Base-by-base conservation (phyloP, 2,113 vertebrate genomes). In the Cyprichromis sp. region DNA sequence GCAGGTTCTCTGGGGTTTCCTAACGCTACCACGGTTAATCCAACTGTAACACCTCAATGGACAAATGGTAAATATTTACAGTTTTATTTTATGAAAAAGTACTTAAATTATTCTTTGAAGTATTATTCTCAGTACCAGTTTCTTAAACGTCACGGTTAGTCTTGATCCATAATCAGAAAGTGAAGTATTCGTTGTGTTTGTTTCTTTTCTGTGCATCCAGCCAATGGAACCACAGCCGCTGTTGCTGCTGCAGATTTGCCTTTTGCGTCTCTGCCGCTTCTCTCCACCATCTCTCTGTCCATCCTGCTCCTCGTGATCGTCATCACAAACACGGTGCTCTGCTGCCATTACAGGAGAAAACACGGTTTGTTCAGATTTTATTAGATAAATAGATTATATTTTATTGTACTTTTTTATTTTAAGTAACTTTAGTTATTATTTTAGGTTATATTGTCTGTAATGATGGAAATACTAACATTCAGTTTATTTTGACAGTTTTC, bases 1-100 rank as follows among this genome's bases (percentile, higher is more conserved):
- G 21, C 82, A 96, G 96, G 93, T 42, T 96, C 96, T 4, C 91
- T 90, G 6, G 95, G 95, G 12, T 78, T 96, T 59, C 80, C 8
- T 19, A 4, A 2, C 7, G 1, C 47, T 29, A 90, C 73, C 54
- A 57, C 86, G 19, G 19, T 13, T 14, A 8, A 45, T 7, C 2
- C 55, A 24, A 16, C 17, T 5, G 14, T 4, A 21, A 9, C 8
- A 0, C 63, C 68, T 7, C 38, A 2, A 1, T 38, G 5, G 78
- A 85, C 79, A 1, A 42, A 54, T 5, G 89, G 94, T 95, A 81
- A 68, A 57, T 82, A 40, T 38, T n/a, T 5, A 2, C 21, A 1
- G 2, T 63, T 84, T 42, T 9, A 79, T 34, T 36, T 59, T 19
- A 29, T 47, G 14, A 76, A 12, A 47, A 53, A 71, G 19, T 8